phyloP scores from a whole-genome alignment of 2,113 vertebrate species.

The Indicator maculatus region DNA sequence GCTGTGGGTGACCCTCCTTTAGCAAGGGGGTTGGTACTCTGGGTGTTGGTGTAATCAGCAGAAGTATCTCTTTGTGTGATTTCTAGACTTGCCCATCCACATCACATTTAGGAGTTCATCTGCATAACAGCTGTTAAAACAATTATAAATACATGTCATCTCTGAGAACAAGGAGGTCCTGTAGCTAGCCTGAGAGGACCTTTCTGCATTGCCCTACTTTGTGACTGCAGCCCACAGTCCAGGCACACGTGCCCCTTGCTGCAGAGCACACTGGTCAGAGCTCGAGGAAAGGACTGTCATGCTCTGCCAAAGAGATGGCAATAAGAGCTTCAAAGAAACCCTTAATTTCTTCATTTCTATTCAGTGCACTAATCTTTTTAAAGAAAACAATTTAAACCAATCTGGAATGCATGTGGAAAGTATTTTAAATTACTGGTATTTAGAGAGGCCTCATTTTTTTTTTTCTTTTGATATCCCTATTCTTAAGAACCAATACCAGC shows the following conservation, averaged over 20 bases:
- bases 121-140: background rate
- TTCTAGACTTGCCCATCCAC: background rate
- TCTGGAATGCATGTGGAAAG: constrained; percentile 50
- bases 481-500: constrained; percentile 65
- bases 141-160: background rate
- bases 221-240: background rate
- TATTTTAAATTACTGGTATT: constrained; percentile 67
- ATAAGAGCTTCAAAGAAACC: constrained; percentile 25
- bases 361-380: background rate
- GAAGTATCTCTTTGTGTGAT: background rate
- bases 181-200: background rate
- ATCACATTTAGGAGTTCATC: background rate
- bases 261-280: background rate
- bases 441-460: constrained; percentile 59
- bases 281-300: background rate
- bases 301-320: background rate
- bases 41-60: background rate
- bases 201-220: background rate
- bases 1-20: too few species aligned
- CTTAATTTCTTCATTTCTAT: background rate
- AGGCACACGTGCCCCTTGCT: background rate
- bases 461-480: constrained; percentile 1
- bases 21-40: too few species aligned
- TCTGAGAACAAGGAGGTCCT: background rate
- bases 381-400: constrained; percentile 50